Evolutionary conservation across 2,888 invertebrate genomes (phyloP).

Genomic region (Villa cingulata): DNA sequence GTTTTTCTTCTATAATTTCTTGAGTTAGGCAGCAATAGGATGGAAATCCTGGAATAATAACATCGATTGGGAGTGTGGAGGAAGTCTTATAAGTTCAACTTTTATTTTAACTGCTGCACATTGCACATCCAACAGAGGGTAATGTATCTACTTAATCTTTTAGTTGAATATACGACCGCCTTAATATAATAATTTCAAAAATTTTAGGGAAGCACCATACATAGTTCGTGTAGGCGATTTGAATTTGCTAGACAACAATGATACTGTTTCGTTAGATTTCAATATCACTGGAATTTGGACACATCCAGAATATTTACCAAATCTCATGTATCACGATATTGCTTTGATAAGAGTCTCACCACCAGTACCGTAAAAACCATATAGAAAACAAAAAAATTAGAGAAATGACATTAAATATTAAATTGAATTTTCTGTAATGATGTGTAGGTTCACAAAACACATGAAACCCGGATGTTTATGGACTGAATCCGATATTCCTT

Average conservation of each 20-base stretch:
- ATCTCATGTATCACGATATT: slow-evolving; percentile 40
- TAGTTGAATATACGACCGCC: too few species aligned
- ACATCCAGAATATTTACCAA: slow-evolving; percentile 35
- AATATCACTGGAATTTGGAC: slow-evolving; percentile 23
- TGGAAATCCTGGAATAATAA: background rate
- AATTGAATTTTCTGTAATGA: too few species aligned
- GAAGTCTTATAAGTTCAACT: slow-evolving; percentile 2
- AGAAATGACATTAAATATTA: too few species aligned
- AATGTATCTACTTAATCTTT: too few species aligned
- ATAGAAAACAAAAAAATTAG: background rate
- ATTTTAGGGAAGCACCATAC: slow-evolving; percentile 11
- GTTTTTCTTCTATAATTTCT: background rate
- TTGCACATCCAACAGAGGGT: slow-evolving; percentile 7
- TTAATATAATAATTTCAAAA: too few species aligned
- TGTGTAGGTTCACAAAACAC: slow-evolving; percentile 3
- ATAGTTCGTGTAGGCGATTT: slow-evolving; percentile 22
- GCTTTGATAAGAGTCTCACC: slow-evolving; percentile 31
- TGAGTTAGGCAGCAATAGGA: background rate
- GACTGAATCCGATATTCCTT: slow-evolving; percentile 28
- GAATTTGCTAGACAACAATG: slow-evolving; percentile 13
- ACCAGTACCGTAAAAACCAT: background rate
- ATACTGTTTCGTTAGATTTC: slow-evolving; percentile 24
- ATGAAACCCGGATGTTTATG: slow-evolving; percentile 47
- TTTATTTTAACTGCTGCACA: slow-evolving; percentile 12
- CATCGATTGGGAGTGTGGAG: slow-evolving; percentile 5